Percentiles rank a stretch among this genome's conserved stretches.
phyloP scores from a whole-genome alignment of 2,113 vertebrate genomes.

The Salvelinus alpinus region DNA sequence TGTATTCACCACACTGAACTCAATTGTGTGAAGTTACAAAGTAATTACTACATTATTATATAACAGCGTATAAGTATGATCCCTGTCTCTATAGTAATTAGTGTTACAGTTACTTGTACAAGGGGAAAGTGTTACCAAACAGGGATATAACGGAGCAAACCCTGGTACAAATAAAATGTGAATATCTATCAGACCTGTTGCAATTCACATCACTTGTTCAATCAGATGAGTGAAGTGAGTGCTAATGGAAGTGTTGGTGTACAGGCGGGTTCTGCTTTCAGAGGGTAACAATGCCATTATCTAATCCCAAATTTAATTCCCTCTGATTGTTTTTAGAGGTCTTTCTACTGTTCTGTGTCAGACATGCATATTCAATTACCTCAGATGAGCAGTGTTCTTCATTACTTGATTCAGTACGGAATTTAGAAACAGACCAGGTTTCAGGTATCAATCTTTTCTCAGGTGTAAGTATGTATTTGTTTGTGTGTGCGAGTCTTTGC shows the following conservation, averaged over 20 bases:
- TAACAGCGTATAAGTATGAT: too few relatives aligned
- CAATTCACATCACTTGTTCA: slow-evolving; percentile 27
- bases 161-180: not conserved
- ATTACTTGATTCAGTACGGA: slow-evolving; percentile 36
- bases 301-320: slow-evolving; percentile 38
- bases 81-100: too few relatives aligned
- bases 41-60: too few relatives aligned
- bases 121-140: too few relatives aligned
- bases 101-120: too few relatives aligned
- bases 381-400: slow-evolving; percentile 35
- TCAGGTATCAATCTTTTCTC: slow-evolving; percentile 23
- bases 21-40: too few relatives aligned
- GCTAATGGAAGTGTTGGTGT: slow-evolving; percentile 27
- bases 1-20: not conserved
- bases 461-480: slow-evolving; percentile 1
- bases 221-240: slow-evolving; percentile 35
- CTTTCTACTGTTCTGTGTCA: slow-evolving; percentile 29
- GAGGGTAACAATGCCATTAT: slow-evolving; percentile 40
- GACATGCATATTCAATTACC: slow-evolving; percentile 51
- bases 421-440: slow-evolving; percentile 18
- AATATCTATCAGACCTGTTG: not conserved
- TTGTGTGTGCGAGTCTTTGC: not conserved
- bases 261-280: slow-evolving; percentile 29
- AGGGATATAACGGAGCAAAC: too few relatives aligned
- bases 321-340: slow-evolving; percentile 55